A percentile compares a stretch with the other conserved stretches of the same genome.
Evolutionary conservation across 2,888 invertebrate species (phyloP).

Genomic region (Athalia rosae): DNA sequence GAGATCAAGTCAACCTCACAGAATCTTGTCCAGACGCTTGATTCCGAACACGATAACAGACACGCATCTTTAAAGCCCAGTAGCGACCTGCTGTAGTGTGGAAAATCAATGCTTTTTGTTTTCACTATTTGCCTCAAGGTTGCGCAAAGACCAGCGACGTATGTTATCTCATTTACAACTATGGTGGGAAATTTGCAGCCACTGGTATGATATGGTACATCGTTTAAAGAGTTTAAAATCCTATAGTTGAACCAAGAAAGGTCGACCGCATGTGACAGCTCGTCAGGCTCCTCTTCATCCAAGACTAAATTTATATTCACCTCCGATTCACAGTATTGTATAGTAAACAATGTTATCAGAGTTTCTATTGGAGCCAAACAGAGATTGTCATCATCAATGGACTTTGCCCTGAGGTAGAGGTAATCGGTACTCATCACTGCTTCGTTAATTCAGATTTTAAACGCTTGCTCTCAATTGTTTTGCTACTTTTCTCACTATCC

Average conservation of each 20-base stretch:
- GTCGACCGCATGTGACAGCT: slow-evolving; percentile 66
- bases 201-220: slow-evolving; percentile 72
- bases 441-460: slow-evolving; percentile 47
- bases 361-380: slow-evolving; percentile 78
- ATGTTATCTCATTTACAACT: slow-evolving; percentile 76
- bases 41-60: slow-evolving; percentile 87
- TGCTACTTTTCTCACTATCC: slow-evolving; percentile 69
- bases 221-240: slow-evolving; percentile 63
- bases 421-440: slow-evolving; percentile 59
- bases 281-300: slow-evolving; percentile 53
- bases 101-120: slow-evolving; percentile 62
- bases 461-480: slow-evolving; percentile 67
- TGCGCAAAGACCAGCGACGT: slow-evolving; percentile 86
- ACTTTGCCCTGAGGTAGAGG: slow-evolving; percentile 66
- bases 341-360: slow-evolving; percentile 78
- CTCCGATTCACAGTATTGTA: slow-evolving; percentile 77
- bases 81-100: slow-evolving; percentile 74
- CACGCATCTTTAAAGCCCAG: slow-evolving; percentile 89
- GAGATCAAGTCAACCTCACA: slow-evolving; percentile 89
- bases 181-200: slow-evolving; percentile 81
- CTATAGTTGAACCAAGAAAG: slow-evolving; percentile 68
- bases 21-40: slow-evolving; percentile 92
- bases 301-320: slow-evolving; percentile 74
- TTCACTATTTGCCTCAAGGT: slow-evolving; percentile 80
- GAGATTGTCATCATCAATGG: slow-evolving; percentile 55